Evolutionary conservation across 2,113 vertebrate species (phyloP).

Genomic region (Perca fluviatilis): DNA sequence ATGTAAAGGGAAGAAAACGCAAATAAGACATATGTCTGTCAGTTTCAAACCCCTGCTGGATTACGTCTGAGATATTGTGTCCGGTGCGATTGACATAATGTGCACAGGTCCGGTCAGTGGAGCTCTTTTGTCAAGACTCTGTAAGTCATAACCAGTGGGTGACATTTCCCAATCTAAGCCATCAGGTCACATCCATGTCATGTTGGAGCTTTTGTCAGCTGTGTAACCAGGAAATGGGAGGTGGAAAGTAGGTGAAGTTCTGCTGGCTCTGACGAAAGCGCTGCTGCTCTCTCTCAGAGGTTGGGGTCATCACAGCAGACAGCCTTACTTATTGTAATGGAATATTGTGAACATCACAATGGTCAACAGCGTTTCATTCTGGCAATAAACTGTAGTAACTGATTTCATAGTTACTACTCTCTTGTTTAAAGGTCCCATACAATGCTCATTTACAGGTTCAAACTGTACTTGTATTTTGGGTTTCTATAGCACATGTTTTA

Average conservation of each 20-base stretch:
- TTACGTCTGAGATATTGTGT: constrained; percentile 22
- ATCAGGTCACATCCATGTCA: constrained; percentile 57
- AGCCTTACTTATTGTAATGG: constrained; percentile 32
- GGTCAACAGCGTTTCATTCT: constrained; percentile 30
- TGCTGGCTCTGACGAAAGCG: constrained; percentile 59
- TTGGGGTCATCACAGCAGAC: constrained; percentile 16
- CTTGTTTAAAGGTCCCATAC: neutral
- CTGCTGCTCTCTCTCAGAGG: constrained; percentile 19
- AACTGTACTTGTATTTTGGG: too few relatives aligned
- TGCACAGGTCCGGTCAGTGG: neutral
- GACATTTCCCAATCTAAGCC: constrained; percentile 27
- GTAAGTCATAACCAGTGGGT: constrained; percentile 1
- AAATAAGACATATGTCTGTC: neutral
- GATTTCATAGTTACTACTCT: neutral
- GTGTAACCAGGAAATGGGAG: constrained; percentile 68
- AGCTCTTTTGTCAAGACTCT: constrained; percentile 12
- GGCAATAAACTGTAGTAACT: neutral
- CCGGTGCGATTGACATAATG: constrained; percentile 18
- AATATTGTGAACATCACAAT: neutral
- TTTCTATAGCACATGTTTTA: too few relatives aligned
- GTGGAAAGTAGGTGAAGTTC: constrained; percentile 46
- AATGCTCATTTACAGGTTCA: too few relatives aligned
- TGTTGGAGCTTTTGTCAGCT: constrained; percentile 55
- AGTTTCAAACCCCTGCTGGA: neutral
- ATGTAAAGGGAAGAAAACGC: neutral